These are phyloP conservation scores for Diadumene lineata DNA, from an alignment of 92 coral and sea anemone species.

Conservation along the genomic window DNA sequence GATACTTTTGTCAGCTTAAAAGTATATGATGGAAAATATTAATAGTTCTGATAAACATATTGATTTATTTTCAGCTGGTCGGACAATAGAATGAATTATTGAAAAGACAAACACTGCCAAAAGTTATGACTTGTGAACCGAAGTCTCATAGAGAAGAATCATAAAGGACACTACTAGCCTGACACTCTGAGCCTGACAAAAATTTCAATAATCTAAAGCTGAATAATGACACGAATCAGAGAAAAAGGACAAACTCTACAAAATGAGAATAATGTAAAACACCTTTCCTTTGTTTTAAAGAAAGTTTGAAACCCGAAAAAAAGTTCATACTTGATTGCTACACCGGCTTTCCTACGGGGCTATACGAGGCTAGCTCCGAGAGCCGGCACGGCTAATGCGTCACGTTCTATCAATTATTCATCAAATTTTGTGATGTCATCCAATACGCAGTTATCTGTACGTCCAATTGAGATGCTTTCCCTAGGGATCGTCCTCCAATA, in stretches of 20 bases:
- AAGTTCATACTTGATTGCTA: too few relatives aligned
- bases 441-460: conserved; percentile 49
- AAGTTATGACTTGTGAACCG: not conserved
- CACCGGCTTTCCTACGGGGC: too few relatives aligned
- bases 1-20: conserved; percentile 50
- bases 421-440: conserved; percentile 61
- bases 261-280: not conserved
- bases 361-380: not conserved
- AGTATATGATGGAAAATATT: conserved; percentile 65
- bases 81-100: conserved; percentile 63
- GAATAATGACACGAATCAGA: not conserved
- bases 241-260: not conserved
- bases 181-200: not conserved
- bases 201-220: not conserved
- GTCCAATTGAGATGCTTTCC: conserved; percentile 14
- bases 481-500: conserved; percentile 31
- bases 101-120: conserved; percentile 25
- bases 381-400: conserved; percentile 32
- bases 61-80: conserved; percentile 46
- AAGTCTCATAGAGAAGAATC: not conserved
- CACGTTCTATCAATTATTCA: conserved; percentile 88
- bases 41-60: conserved; percentile 64
- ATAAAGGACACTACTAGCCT: not conserved
- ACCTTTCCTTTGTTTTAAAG: not conserved
- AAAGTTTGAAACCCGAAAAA: not conserved